Conservation (phyloP, 2,888 invertebrate genomes). For the Dryocosmus kuriphilus region DNA sequence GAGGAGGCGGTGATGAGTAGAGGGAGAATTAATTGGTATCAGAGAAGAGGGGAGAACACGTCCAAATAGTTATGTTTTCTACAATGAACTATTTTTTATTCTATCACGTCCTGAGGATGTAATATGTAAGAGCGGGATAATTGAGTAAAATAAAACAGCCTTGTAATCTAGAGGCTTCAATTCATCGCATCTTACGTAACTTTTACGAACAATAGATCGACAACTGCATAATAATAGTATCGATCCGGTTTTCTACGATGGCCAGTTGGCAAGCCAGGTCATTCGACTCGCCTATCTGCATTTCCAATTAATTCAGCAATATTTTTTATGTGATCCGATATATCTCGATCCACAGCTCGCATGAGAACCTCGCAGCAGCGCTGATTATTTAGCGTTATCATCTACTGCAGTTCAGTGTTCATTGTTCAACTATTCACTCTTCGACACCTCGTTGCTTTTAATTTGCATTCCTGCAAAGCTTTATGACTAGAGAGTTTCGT, state of each 20-base stretch:
- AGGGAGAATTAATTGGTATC: too few species aligned
- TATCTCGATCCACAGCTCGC: background rate
- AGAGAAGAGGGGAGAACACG: too few species aligned
- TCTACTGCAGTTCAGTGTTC: background rate
- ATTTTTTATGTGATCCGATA: background rate
- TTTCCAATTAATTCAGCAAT: background rate
- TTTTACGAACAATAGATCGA: background rate
- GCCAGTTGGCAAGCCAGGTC: background rate
- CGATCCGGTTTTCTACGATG: slow-evolving; percentile 7
- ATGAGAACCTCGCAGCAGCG: background rate
- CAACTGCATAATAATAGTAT: background rate
- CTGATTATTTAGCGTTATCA: background rate
- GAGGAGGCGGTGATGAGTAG: too few species aligned
- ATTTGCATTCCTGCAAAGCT: background rate
- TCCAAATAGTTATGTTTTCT: background rate
- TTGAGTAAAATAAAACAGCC: background rate
- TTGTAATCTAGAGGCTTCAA: background rate
- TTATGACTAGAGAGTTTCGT: too few species aligned
- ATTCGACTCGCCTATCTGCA: slow-evolving; percentile 9
- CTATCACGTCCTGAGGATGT: background rate
- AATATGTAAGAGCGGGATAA: slow-evolving; percentile 1
- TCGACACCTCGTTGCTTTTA: background rate
- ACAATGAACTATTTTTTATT: background rate
- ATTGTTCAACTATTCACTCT: background rate
- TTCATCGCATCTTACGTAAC: background rate